phyloP scores from a whole-genome alignment of 2,888 invertebrate species.

The Erpobdella octoculata region DNA sequence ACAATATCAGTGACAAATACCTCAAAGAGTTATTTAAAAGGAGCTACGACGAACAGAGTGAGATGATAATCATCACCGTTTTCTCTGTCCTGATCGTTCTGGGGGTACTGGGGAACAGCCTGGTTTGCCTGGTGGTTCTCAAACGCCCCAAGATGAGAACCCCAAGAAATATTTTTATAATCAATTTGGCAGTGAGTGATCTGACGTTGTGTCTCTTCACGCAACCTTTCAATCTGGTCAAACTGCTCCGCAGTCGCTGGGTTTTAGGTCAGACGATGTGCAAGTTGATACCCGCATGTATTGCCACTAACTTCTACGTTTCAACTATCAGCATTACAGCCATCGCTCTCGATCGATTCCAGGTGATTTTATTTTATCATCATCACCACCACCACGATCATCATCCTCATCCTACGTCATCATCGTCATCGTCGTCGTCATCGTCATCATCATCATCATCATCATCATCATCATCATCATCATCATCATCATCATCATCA shows the following conservation, averaged over 20 bases:
- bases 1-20: neutral
- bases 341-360: slow-evolving; percentile 58
- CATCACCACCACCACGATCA: slow-evolving; percentile 9
- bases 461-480: slow-evolving; percentile 21
- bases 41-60: neutral
- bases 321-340: slow-evolving; percentile 88
- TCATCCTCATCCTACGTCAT: neutral
- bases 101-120: slow-evolving; percentile 74
- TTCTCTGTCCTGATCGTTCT: slow-evolving; percentile 61
- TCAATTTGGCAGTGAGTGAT: slow-evolving; percentile 74
- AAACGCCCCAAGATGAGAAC: slow-evolving; percentile 77
- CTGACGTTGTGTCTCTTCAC: slow-evolving; percentile 77
- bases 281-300: slow-evolving; percentile 75
- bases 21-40: neutral
- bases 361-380: slow-evolving; percentile 55
- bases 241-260: slow-evolving; percentile 60
- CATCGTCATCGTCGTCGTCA: slow-evolving; percentile 8
- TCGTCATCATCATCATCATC: slow-evolving; percentile 14
- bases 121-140: slow-evolving; percentile 73
- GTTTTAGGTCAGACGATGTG: slow-evolving; percentile 74
- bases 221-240: slow-evolving; percentile 79
- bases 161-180: slow-evolving; percentile 78
- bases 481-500: slow-evolving; percentile 6
- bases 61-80: slow-evolving; percentile 39
- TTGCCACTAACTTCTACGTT: slow-evolving; percentile 83